These are phyloP conservation scores for Xylocampa areola DNA, from an alignment of 2,888 invertebrate genomes.

Conservation along the genomic window DNA sequence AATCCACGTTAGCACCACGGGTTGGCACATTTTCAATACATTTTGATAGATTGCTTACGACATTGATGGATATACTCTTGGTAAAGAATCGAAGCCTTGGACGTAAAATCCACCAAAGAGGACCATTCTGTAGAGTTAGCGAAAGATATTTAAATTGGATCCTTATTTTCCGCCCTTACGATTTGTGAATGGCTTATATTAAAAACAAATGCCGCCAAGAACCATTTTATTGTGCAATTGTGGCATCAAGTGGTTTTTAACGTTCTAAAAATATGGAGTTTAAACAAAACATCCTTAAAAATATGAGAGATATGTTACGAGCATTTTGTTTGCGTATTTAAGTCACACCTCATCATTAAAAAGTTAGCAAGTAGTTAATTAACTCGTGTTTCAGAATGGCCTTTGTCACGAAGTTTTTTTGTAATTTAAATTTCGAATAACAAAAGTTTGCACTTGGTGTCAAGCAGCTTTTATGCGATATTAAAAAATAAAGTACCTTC, in stretches of 20 bases:
- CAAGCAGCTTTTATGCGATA: slow-evolving; percentile 6
- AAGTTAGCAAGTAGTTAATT: slow-evolving; percentile 49
- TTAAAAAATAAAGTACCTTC: slow-evolving; percentile 10
- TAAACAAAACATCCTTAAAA: slow-evolving; percentile 12
- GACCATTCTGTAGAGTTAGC: slow-evolving; percentile 23
- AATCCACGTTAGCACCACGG: too few species aligned
- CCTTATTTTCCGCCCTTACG: slow-evolving; percentile 27
- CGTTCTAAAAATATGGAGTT: slow-evolving; percentile 20
- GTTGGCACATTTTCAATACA: slow-evolving; percentile 33
- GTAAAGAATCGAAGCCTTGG: slow-evolving; percentile 17
- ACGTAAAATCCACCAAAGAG: slow-evolving; percentile 20
- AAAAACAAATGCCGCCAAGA: slow-evolving; percentile 43
- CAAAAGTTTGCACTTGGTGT: slow-evolving; percentile 10
- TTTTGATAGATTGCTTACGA: slow-evolving; percentile 29
- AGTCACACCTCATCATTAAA: slow-evolving; percentile 37
- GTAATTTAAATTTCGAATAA: slow-evolving; percentile 21
- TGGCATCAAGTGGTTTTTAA: slow-evolving; percentile 27
- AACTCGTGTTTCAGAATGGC: slow-evolving; percentile 38
- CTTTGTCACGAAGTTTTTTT: slow-evolving; percentile 36
- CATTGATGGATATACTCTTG: slow-evolving; percentile 37
- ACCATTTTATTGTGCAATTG: slow-evolving; percentile 36
- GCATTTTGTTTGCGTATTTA: slow-evolving; percentile 29
- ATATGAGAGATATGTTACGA: slow-evolving; percentile 10
- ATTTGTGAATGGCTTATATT: slow-evolving; percentile 40
- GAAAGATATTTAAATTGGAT: slow-evolving; percentile 35